These are phyloP conservation scores for Zeuzera pyrina DNA, from an alignment of 2,888 invertebrate species.

Conservation along the genomic window DNA sequence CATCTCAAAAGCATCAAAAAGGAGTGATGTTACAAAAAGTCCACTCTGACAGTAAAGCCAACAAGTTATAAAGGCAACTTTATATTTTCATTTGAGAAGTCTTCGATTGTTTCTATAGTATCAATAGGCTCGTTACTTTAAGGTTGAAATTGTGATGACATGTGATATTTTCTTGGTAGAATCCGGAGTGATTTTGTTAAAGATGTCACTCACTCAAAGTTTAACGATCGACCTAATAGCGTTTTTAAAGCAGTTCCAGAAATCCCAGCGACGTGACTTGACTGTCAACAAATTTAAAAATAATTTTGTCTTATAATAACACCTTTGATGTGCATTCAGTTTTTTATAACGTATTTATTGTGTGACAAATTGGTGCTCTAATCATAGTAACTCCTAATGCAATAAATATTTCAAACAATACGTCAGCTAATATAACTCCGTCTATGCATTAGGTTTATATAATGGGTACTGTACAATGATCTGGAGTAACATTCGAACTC, in stretches of 20 bases:
- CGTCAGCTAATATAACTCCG: no score
- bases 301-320: constrained; percentile 44
- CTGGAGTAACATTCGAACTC: no score
- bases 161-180: constrained; percentile 6
- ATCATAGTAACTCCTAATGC: no score
- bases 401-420: no score
- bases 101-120: no score
- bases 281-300: constrained; percentile 66
- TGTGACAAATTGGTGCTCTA: no score
- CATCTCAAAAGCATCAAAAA: constrained; percentile 57
- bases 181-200: constrained; percentile 31
- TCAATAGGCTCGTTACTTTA: background rate
- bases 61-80: constrained; percentile 45
- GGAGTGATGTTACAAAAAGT: constrained; percentile 60
- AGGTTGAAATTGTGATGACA: background rate
- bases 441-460: no score
- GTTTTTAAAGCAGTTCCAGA: constrained; percentile 64
- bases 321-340: constrained; percentile 15
- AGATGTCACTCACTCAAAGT: constrained; percentile 70
- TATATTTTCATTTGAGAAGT: constrained; percentile 14
- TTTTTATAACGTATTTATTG: no score
- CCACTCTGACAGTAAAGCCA: constrained; percentile 48
- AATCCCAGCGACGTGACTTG: constrained; percentile 68
- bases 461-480: no score
- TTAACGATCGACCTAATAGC: constrained; percentile 69